Base-by-base conservation (phyloP, 2,113 vertebrate genomes). In the Nymphicus hollandicus region DNA sequence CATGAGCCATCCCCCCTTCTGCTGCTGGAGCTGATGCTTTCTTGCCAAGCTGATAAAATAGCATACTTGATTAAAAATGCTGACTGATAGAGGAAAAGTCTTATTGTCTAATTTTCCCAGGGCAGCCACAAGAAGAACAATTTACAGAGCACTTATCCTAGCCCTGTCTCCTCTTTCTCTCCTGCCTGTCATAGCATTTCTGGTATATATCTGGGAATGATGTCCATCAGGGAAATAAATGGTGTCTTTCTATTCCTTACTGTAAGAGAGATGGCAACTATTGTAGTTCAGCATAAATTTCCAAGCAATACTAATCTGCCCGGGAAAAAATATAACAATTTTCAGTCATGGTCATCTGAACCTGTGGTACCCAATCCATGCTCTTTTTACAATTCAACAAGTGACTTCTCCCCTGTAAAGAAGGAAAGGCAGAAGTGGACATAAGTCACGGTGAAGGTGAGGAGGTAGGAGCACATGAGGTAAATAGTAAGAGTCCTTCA, bases 51-150 rank as follows among this genome's bases (percentile, higher is more conserved):
- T 91, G 86, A 94, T 64, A 81, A 64, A 83, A 35, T 46, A 47
- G 56, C 41, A 81, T 35, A 24, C 18, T 87, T 82, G 29, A 64
- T 77, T 90, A 46, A 72, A 92, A 84, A 63, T 50, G 46, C 39
- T 93, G 65, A 71, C 60, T 91, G 66, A 91, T 78, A 88, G 27
- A 92, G 66, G 81, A 93, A 70, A 91, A 50, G 11, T 88, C 46
- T 71, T 43, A 81, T 31, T 78, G 77, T 76, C 89, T 52, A 5
- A 43, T 80, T 94, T 95, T 88, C 19, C 70, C 44, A 91, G 74
- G 58, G 29, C 28, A 95, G 77, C 56, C 61, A 70, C 53, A 82
- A 65, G 0, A 76, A 73, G 24, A 87, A 73, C 33, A 49, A 73
- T 80, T 82, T 80, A 52, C 22, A 91, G 85, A 55, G 29, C 63